Evolutionary conservation across 2,888 invertebrate genomes (phyloP), one percentile per base, ranked within the genome.

Genomic region (Thecophora atra): DNA sequence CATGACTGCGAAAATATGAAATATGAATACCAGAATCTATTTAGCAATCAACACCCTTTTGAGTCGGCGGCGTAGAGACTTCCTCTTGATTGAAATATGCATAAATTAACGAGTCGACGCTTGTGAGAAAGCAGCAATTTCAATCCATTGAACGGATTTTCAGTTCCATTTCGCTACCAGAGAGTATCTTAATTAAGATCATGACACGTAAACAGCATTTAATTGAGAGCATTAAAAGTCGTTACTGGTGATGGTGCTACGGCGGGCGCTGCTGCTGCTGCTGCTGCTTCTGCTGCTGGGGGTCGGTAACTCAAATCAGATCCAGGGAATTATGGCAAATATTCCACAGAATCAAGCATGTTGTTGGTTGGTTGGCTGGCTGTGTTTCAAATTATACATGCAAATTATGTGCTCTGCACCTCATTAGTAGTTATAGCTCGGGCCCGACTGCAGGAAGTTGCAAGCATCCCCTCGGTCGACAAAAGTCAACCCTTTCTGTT

Each of bases 181-280:
- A 54, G 21, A 67, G 30, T 37, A 54, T 67, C 67, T 54, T 54
- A 67, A 67, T 67, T 67, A 67, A 67, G 67, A 67, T 67, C 56
- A 67, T 67, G 56, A 67, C 67, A 67, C 67, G 67, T 67, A 67
- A 67, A 67, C 56, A 67, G 67, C 67, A 56, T 67, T 67, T 67
- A 67, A 67, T 67, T 54, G 67, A 67, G 67, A 67, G 67, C 67
- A 54, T 21, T 67, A 54, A n/a, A 37, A 54, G 67, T 67, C 67
- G 24, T 67, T 67, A 67, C 30, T 54, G 54, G 15, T 21, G 42
- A 8, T 21, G 54, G 30, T 21, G 30, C 42, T n/a, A n/a, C n/a
- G n/a, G n/a, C n/a, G n/a, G n/a, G n/a, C n/a, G n/a, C n/a, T n/a
- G n/a, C n/a, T n/a, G n/a, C n/a, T n/a, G n/a, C n/a, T n/a, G n/a